Evolutionary conservation across 2,797 vertebrate genomes (phyloP).

Genomic region (Myiothlypis coronata): DNA sequence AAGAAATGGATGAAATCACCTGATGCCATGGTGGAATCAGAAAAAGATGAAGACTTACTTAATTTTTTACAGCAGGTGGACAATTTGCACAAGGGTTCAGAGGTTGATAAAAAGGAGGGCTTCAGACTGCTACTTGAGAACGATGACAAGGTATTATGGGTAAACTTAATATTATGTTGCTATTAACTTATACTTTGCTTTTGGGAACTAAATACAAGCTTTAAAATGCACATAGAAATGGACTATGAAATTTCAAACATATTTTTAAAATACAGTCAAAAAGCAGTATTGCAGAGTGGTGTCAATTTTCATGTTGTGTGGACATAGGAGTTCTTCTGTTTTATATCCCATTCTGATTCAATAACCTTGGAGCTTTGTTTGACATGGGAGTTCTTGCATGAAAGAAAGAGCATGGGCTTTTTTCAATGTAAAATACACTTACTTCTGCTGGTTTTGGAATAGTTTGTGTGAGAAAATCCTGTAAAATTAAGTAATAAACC

Average conservation of each 20-base stretch:
- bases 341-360: not conserved
- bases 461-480: not conserved
- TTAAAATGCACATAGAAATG: not conserved
- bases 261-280: not conserved
- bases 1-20: not conserved
- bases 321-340: not conserved
- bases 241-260: not conserved
- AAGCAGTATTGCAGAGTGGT: not conserved
- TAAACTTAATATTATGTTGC: not conserved
- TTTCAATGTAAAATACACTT: not conserved
- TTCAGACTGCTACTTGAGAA: conserved; percentile 81
- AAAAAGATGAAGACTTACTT: conserved; percentile 72
- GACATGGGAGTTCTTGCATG: not conserved
- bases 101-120: conserved; percentile 80
- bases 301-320: not conserved
- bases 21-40: conserved; percentile 10
- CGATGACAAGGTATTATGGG: conserved; percentile 79
- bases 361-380: not conserved
- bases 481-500: not conserved
- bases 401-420: not conserved
- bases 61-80: conserved; percentile 82
- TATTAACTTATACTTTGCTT: not conserved
- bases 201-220: not conserved
- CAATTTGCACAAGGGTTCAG: conserved; percentile 76
- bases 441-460: not conserved